Percentiles rank a stretch among this genome's conserved stretches.
phyloP scores from a whole-genome alignment of 2,888 invertebrate genomes.

The Caradrina kadenii region DNA sequence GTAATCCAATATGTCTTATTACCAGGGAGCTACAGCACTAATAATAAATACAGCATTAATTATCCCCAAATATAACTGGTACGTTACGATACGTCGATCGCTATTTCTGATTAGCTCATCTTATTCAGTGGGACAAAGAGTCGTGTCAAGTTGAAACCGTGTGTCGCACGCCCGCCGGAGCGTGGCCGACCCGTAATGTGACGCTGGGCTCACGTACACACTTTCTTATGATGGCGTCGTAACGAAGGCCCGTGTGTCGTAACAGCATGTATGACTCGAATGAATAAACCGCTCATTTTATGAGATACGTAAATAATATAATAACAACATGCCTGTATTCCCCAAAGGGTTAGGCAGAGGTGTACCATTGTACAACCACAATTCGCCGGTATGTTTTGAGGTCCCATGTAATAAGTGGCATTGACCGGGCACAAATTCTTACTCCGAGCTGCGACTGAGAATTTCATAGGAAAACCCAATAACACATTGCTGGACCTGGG shows the following conservation, averaged over 20 bases:
- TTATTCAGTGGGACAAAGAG: constrained; percentile 71
- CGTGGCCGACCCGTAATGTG: constrained; percentile 59
- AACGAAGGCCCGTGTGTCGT: background rate
- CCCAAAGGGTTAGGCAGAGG: no score
- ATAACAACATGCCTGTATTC: no score
- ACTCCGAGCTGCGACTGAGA: no score
- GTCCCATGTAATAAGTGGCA: no score
- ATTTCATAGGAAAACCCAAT: no score
- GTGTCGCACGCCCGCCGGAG: constrained; percentile 73
- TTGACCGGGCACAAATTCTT: no score
- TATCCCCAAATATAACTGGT: constrained; percentile 52
- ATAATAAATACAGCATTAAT: constrained; percentile 59
- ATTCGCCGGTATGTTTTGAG: no score
- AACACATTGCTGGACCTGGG: no score
- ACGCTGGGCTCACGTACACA: constrained; percentile 28
- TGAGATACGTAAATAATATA: no score
- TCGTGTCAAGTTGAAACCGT: constrained; percentile 82
- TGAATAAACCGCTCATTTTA: background rate
- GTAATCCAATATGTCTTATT: constrained; percentile 32
- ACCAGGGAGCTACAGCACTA: constrained; percentile 51
- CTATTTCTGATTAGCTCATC: constrained; percentile 63
- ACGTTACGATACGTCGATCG: constrained; percentile 50
- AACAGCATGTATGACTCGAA: background rate
- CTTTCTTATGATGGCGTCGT: constrained; percentile 22
- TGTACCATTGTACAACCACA: no score